phyloP scores from a whole-genome alignment of 2,113 vertebrate genomes.

The Gymnobelideus leadbeateri region DNA sequence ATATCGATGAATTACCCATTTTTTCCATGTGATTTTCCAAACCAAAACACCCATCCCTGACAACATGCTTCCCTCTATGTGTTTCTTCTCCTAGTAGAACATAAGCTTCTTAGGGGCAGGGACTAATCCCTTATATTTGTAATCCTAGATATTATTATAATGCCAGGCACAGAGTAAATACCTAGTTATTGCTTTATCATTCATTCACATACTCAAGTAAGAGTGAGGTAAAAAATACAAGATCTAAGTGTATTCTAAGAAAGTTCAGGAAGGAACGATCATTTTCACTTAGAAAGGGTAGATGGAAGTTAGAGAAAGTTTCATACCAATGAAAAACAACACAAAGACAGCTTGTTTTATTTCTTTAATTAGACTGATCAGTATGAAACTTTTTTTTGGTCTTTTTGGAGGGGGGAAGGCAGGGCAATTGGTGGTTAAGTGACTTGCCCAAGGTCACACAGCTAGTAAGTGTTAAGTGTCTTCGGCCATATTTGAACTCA shows the following conservation, averaged over 20 bases:
- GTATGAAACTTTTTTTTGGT: neutral
- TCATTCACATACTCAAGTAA: neutral
- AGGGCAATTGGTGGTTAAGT: no score
- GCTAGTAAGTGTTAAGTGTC: no score
- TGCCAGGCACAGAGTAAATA: neutral
- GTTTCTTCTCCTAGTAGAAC: neutral
- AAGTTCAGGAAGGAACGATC: neutral
- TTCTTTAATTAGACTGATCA: neutral
- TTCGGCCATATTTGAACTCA: no score
- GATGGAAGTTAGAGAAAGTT: neutral
- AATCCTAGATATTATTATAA: neutral
- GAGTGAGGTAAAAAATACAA: neutral
- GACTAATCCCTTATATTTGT: neutral
- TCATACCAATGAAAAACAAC: neutral
- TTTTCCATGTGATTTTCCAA: neutral
- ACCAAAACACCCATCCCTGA: neutral
- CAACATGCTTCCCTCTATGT: no score
- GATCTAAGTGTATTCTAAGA: neutral
- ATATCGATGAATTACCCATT: neutral
- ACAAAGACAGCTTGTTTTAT: neutral
- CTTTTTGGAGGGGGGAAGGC: no score
- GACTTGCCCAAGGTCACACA: no score
- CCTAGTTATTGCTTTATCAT: neutral
- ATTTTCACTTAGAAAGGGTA: neutral
- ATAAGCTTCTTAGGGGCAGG: neutral